Evolutionary conservation across 1,140 invertebrate species (phyloP).

Genomic region (Danaus plexippus): DNA sequence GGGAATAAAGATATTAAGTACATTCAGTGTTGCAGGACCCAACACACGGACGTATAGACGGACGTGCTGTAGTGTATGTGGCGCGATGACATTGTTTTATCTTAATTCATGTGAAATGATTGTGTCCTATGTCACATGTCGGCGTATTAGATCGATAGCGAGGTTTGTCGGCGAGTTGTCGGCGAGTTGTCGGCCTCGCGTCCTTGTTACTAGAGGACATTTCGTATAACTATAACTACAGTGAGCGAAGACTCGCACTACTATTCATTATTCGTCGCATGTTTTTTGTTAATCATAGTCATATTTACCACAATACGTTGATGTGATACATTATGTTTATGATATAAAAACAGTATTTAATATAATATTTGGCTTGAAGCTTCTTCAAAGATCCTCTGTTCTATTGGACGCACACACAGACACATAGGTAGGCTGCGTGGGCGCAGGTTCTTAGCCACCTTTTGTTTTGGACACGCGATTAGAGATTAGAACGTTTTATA

Average conservation of each 20-base stretch:
- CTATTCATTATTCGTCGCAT: conserved; percentile 11
- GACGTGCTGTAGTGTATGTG: no score
- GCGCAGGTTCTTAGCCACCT: conserved; percentile 48
- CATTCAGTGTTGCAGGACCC: no score
- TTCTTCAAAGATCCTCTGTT: conserved; percentile 1
- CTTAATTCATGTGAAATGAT: not conserved
- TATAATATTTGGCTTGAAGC: no score
- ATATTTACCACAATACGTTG: no score
- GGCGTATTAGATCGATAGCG: conserved; percentile 51
- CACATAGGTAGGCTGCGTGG: conserved; percentile 24
- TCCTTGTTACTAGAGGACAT: conserved; percentile 66
- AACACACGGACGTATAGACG: no score
- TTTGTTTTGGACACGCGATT: conserved; percentile 45
- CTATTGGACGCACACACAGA: conserved; percentile 21
- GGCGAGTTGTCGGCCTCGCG: conserved; percentile 52
- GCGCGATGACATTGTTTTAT: no score
- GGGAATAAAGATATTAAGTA: no score
- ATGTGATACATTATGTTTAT: no score
- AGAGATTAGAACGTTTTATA: conserved; percentile 35
- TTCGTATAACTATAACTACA: conserved; percentile 34
- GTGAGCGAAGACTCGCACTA: conserved; percentile 7
- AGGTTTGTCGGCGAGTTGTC: conserved; percentile 20
- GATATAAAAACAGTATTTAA: no score
- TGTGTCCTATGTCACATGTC: conserved; percentile 15
- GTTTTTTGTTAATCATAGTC: not conserved